phyloP scores from a whole-genome alignment of 2,797 vertebrate genomes.

The Sphenodon punctatus region DNA sequence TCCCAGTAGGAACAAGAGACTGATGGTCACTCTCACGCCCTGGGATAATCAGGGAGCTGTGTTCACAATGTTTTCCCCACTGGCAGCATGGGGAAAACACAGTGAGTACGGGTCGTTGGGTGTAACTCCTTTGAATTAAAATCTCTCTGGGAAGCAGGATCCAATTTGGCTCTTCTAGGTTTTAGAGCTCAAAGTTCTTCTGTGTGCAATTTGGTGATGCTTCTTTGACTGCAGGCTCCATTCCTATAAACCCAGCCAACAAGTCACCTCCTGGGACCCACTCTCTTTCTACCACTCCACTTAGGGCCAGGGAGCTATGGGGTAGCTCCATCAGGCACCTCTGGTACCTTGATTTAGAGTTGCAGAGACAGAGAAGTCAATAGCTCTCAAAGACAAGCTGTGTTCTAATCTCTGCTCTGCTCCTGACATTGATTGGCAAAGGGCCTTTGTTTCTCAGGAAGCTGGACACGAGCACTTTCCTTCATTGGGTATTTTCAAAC shows the following conservation, averaged over 20 bases:
- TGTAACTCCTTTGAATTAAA: conserved; percentile 27
- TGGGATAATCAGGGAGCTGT: no score
- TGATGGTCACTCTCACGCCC: conserved; percentile 18
- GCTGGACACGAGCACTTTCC: background rate
- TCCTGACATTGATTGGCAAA: fast-evolving
- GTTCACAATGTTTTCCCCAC: no score
- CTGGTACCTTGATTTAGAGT: background rate
- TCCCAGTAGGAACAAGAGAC: conserved; percentile 12
- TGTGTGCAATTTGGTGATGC: no score
- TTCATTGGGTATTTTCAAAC: no score
- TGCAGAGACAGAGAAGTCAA: no score
- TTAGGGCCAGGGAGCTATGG: background rate
- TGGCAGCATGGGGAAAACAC: no score
- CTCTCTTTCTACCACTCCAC: background rate
- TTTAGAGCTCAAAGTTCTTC: background rate
- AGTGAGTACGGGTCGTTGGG: no score
- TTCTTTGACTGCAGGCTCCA: no score
- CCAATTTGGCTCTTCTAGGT: background rate
- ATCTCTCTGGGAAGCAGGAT: conserved; percentile 8
- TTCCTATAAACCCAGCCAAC: background rate
- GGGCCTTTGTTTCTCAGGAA: background rate
- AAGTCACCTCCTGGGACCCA: background rate
- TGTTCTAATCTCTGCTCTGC: background rate
- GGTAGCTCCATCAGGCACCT: background rate
- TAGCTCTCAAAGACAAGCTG: background rate